phyloP scores from a whole-genome alignment of 2,797 vertebrate species.

The Crypturellus tataupa region DNA sequence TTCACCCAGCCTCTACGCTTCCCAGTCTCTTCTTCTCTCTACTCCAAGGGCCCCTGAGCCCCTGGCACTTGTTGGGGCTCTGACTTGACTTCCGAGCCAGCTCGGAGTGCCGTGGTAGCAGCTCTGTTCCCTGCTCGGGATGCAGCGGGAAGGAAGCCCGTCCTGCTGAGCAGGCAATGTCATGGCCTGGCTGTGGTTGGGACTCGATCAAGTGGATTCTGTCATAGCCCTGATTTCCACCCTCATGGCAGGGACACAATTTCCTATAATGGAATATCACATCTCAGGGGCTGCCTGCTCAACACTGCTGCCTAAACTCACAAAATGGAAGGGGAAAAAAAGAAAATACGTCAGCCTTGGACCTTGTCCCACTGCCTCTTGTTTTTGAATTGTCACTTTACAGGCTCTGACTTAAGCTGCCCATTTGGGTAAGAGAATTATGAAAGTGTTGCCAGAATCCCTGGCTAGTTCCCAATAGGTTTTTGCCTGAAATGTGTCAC shows the following conservation, averaged over 20 bases:
- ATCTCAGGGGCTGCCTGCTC: neutral
- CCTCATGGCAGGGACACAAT: rapidly evolving
- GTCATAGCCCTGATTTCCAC: neutral
- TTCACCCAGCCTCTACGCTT: neutral
- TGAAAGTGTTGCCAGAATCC: neutral
- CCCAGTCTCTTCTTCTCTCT: neutral
- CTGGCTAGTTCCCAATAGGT: neutral
- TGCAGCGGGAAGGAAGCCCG: neutral
- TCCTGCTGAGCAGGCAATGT: rapidly evolving
- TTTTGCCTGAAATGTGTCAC: conserved; percentile 34
- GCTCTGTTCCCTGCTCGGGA: neutral
- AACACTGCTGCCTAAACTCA: neutral
- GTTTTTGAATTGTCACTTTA: neutral
- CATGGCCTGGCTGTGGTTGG: neutral
- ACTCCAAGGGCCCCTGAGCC: rapidly evolving
- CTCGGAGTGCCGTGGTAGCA: neutral
- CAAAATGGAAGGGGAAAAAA: neutral
- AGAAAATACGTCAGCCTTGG: neutral
- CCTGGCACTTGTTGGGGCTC: neutral
- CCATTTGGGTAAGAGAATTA: neutral
- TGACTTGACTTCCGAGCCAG: neutral
- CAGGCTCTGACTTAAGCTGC: neutral
- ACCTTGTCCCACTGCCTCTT: neutral
- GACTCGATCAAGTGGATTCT: neutral
- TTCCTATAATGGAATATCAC: neutral